Conservation (phyloP, 2,113 vertebrate genomes). For the Epinephelus fuscoguttatus region DNA sequence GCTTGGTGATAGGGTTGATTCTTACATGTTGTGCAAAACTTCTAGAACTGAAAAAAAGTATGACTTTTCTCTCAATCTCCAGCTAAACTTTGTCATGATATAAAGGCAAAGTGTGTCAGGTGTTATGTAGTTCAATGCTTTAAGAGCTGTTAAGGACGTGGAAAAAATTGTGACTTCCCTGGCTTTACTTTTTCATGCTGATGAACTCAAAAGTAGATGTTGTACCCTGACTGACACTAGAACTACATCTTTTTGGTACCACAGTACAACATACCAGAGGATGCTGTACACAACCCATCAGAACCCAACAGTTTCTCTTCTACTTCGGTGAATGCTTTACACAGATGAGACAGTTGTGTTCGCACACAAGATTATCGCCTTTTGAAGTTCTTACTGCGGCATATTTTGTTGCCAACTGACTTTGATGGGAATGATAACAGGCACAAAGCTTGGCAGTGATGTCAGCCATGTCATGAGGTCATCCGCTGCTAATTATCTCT, state of each 20-base stretch:
- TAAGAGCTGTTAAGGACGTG: background rate
- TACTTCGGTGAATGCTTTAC: background rate
- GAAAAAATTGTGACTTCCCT: background rate
- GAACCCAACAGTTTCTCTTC: background rate
- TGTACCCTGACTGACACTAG: background rate
- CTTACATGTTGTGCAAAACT: background rate
- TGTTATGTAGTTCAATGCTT: background rate
- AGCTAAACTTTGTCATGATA: too few relatives aligned
- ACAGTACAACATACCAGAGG: background rate
- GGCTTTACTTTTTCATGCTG: background rate
- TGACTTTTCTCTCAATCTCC: too few relatives aligned
- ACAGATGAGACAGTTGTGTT: background rate
- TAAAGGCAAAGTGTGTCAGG: too few relatives aligned
- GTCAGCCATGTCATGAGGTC: constrained; percentile 7
- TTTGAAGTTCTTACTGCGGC: background rate
- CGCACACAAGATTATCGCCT: background rate
- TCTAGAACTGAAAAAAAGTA: too few relatives aligned
- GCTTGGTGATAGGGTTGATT: background rate
- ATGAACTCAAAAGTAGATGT: background rate
- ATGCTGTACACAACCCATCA: background rate
- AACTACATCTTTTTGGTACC: background rate
- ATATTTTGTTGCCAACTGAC: background rate
- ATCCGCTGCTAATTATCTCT: constrained; percentile 39
- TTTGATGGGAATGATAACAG: background rate
- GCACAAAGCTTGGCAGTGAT: background rate